These are phyloP conservation scores for Ormyrus labotus DNA, from an alignment of 2,888 invertebrate species.

Conservation along the genomic window DNA sequence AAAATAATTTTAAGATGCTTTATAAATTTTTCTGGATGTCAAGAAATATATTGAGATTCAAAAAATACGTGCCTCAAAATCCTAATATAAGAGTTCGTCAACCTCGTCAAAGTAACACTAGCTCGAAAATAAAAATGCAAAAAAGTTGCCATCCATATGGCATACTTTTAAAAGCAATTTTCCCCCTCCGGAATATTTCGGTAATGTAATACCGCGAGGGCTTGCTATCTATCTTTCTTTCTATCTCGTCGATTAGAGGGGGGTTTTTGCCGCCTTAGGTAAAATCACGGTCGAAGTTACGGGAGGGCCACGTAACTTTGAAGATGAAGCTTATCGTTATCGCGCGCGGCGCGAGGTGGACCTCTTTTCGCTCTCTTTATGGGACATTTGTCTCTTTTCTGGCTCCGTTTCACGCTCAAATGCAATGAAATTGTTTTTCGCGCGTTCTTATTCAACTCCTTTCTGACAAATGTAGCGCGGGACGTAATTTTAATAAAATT, in stretches of 20 bases:
- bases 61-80: too few species aligned
- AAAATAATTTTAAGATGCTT: too few species aligned
- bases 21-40: too few species aligned
- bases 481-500: too few species aligned
- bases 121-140: neutral
- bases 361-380: constrained; percentile 31
- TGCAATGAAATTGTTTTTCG: too few species aligned
- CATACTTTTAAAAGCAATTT: neutral
- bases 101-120: neutral
- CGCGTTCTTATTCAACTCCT: too few species aligned
- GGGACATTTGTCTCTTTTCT: constrained; percentile 8
- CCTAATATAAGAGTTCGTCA: neutral
- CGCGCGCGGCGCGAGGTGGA: constrained; percentile 1
- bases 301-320: constrained; percentile 22
- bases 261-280: constrained; percentile 32
- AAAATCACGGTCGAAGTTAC: constrained; percentile 30
- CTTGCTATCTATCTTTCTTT: constrained; percentile 1
- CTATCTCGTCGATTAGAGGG: constrained; percentile 30
- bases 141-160: neutral
- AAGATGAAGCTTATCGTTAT: constrained; percentile 44
- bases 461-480: too few species aligned
- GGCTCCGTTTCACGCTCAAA: neutral
- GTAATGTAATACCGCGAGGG: neutral
- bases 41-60: too few species aligned
- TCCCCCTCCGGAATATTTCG: neutral